Percentiles rank a stretch among this genome's conserved stretches.
Evolutionary conservation across 2,797 vertebrate species (phyloP).

Genomic region (Serranus cabrilla): DNA sequence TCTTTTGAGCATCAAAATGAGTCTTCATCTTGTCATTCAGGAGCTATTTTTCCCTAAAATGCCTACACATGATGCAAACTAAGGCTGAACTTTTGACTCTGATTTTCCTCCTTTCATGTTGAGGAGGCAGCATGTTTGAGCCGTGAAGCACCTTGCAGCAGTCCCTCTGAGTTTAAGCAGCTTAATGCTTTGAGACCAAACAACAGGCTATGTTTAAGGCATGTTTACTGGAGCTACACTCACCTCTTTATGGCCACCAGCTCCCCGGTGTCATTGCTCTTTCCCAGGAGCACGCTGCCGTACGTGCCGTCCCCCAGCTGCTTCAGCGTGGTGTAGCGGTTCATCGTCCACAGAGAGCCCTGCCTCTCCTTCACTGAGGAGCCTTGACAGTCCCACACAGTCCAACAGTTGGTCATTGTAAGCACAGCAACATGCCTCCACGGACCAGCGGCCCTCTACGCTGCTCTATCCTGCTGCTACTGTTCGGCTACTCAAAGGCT

Average conservation of each 20-base stretch:
- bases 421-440: conserved; percentile 23
- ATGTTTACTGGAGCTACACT: conserved; percentile 8
- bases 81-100: not conserved
- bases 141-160: conserved; percentile 12
- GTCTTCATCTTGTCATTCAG: not conserved
- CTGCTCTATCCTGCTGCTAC: conserved; percentile 14
- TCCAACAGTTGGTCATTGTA: conserved; percentile 31
- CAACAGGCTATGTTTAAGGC: conserved; percentile 12
- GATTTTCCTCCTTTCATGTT: not conserved
- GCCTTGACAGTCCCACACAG: conserved; percentile 37
- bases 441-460: not conserved
- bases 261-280: conserved; percentile 93
- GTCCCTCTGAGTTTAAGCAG: conserved; percentile 42
- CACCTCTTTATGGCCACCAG: conserved; percentile 97
- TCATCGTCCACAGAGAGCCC: conserved; percentile 83
- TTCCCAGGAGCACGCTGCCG: conserved; percentile 94
- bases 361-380: conserved; percentile 36
- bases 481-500: conserved; percentile 11
- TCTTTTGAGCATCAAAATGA: conserved; percentile 1
- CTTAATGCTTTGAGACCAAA: conserved; percentile 47
- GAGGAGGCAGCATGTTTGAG: conserved; percentile 8
- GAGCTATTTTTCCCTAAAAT: not conserved
- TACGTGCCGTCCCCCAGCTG: conserved; percentile 95
- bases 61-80: not conserved
- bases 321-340: conserved; percentile 92